These are phyloP conservation scores for Mastomys natalensis DNA, from an alignment of 2,113 vertebrate genomes.

Conservation along the genomic window DNA sequence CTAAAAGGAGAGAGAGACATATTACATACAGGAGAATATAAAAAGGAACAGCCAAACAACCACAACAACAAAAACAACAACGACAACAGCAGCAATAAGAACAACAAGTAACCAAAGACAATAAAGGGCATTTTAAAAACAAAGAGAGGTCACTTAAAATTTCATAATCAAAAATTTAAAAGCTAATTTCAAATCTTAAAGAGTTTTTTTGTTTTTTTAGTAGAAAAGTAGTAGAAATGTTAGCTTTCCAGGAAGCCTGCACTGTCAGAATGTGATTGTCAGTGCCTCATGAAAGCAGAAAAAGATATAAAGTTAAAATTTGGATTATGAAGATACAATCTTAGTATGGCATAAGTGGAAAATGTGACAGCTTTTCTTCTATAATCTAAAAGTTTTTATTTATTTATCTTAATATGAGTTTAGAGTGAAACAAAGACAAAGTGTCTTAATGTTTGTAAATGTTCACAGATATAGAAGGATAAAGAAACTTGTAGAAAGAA, in stretches of 20 bases:
- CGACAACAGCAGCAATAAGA: neutral
- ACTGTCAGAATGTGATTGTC: neutral
- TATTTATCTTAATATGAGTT: neutral
- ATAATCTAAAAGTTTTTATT: neutral
- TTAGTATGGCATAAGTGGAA: neutral
- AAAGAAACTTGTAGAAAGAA: neutral
- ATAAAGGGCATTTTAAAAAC: neutral
- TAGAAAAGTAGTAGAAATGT: neutral
- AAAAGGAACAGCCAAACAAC: neutral
- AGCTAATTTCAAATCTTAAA: neutral
- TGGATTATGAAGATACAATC: neutral
- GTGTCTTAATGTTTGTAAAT: neutral
- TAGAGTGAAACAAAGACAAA: neutral
- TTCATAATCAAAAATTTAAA: neutral
- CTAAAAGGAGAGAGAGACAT: neutral
- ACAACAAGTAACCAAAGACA: neutral
- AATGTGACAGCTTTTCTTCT: neutral
- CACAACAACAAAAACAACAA: neutral
- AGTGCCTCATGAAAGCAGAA: conserved; percentile 5
- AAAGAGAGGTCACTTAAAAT: neutral
- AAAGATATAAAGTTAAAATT: neutral
- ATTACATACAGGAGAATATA: neutral
- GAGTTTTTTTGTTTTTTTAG: neutral
- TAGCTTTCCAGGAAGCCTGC: neutral
- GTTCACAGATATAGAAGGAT: neutral